Conservation (phyloP, 1,140 invertebrate species). For the Papilio dardanus region DNA sequence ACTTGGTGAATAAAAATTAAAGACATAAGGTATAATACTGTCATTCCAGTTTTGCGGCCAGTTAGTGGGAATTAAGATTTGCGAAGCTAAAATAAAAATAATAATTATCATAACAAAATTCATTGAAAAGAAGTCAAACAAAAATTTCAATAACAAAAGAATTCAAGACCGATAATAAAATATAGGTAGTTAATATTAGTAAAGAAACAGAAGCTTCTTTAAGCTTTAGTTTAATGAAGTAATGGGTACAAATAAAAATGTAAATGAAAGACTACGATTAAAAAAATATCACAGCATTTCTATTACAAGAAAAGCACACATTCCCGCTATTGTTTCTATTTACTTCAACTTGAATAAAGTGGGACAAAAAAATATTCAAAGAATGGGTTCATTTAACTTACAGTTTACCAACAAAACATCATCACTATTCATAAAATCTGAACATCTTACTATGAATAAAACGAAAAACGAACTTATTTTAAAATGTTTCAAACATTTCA, state of each 20-base stretch:
- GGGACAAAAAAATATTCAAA: neutral
- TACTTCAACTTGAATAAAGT: neutral
- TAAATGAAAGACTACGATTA: no score
- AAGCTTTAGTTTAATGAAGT: no score
- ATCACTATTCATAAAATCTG: neutral
- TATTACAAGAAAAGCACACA: neutral
- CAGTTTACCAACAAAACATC: neutral
- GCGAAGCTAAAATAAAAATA: slow-evolving; percentile 48
- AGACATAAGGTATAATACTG: slow-evolving; percentile 59
- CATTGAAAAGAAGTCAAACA: no score
- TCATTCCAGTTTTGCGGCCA: slow-evolving; percentile 62
- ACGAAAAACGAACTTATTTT: neutral
- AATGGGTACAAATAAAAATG: neutral
- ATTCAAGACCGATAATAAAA: no score
- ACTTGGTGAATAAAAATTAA: slow-evolving; percentile 66
- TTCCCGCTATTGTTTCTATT: neutral
- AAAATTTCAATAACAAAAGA: no score
- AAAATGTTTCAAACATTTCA: neutral
- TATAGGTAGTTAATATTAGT: no score
- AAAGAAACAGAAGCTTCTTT: no score
- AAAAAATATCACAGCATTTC: neutral
- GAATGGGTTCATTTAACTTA: neutral
- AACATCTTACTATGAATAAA: slow-evolving; percentile 1
- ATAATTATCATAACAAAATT: neutral
- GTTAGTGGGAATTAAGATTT: slow-evolving; percentile 43